A percentile compares a stretch with the other conserved stretches of the same genome.
These are phyloP conservation scores for Lophotis ruficrista DNA, from an alignment of 2,113 vertebrate genomes.

Conservation along the genomic window DNA sequence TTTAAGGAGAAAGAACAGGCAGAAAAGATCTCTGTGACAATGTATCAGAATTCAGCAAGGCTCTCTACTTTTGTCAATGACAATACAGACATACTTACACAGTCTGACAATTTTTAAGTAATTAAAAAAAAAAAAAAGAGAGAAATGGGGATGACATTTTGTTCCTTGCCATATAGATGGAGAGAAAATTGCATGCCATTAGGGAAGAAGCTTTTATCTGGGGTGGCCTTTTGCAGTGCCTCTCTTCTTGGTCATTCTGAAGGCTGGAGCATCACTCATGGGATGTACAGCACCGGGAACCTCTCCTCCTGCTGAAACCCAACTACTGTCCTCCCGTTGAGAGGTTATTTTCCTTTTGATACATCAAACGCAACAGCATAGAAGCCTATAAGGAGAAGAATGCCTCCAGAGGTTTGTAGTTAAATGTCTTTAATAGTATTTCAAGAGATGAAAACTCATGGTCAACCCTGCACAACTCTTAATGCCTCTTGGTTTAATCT, in stretches of 20 bases:
- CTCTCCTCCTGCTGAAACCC: neutral
- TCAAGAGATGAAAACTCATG: neutral
- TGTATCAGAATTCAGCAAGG: neutral
- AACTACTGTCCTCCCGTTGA: neutral
- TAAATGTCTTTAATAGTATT: neutral
- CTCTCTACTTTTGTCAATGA: neutral
- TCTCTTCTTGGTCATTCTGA: neutral
- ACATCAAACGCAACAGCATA: neutral
- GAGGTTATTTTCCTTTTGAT: neutral
- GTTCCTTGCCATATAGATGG: neutral
- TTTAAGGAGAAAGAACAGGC: no score
- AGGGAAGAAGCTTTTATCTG: neutral
- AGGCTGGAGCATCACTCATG: neutral
- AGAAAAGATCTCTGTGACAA: neutral
- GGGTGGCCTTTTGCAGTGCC: neutral
- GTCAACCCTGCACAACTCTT: neutral
- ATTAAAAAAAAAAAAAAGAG: neutral
- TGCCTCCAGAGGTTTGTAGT: neutral
- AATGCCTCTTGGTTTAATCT: neutral
- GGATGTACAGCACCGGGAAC: neutral
- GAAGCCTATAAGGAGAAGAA: neutral
- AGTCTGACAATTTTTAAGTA: neutral
- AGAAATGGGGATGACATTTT: neutral
- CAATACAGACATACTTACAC: neutral
- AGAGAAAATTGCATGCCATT: conserved; percentile 2